A percentile compares a stretch with the other conserved stretches of the same genome.
Conservation (phyloP, 1,140 invertebrate genomes). For the Zeugodacus cucurbitae region DNA sequence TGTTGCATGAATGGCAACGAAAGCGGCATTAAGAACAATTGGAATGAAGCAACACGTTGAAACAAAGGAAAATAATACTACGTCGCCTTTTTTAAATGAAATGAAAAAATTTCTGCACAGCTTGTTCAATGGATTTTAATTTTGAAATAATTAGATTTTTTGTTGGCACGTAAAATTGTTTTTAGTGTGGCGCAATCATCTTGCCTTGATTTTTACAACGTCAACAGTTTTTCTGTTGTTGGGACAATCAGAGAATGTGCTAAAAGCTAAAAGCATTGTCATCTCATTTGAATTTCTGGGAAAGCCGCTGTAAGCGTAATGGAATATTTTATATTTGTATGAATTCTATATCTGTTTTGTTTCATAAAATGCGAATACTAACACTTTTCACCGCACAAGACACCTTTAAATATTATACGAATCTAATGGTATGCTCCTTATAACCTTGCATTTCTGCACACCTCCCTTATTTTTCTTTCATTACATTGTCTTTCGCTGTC, state of each 20-base stretch:
- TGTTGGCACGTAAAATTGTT: not conserved
- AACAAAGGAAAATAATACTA: too few species aligned
- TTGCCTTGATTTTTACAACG: not conserved
- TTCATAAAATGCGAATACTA: too few species aligned
- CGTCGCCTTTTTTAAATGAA: not conserved
- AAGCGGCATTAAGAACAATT: too few species aligned
- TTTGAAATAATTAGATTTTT: not conserved
- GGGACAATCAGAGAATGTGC: not conserved
- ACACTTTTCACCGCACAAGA: too few species aligned
- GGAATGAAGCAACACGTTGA: too few species aligned
- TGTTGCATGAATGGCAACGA: too few species aligned
- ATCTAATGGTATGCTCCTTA: too few species aligned
- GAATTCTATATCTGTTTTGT: not conserved
- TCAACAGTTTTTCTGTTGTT: not conserved
- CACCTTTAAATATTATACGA: too few species aligned
- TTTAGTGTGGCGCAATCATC: not conserved
- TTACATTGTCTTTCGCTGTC: not conserved
- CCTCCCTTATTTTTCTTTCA: not conserved
- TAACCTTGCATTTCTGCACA: not conserved
- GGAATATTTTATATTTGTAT: too few species aligned
- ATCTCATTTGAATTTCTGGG: not conserved
- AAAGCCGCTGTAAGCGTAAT: not conserved
- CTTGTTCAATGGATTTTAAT: not conserved
- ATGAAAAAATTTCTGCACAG: not conserved
- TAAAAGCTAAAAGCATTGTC: not conserved